Base-by-base conservation (phyloP, 2,797 vertebrate genomes). In the Heteromormyrus szaboi region DNA sequence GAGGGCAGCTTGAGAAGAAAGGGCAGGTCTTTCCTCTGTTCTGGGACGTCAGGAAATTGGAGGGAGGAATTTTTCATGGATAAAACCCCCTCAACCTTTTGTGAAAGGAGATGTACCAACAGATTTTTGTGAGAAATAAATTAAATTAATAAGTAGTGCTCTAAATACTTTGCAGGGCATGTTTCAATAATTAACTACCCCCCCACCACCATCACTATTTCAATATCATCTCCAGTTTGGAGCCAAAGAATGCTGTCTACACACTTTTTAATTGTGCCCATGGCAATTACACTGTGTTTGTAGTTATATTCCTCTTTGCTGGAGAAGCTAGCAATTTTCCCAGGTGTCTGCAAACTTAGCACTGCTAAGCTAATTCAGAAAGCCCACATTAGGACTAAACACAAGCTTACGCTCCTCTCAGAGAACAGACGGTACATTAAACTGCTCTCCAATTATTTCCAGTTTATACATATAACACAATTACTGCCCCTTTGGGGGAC, bases 251-350 rank as follows among this genome's bases (percentile, higher is more conserved):
- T 96, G 97, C 97, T 97, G 97, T 98, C 97, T 98, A 97, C 97
- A 98, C 97, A 97, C 95, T 98, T 99, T 97, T 98, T 97, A 98
- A 99, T 97, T 96, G 96, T 94, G 95, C 98, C 98, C 97, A 92
- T 96, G 98, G 97, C 96, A 97, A 98, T 98, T 98, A 97, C 98
- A 98, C 97, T 97, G 96, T 96, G 96, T 94, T 98, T 97, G 98
- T 98, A 99, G 98, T 99, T 97, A 98, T 97, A 97, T 98, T 99
- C 96, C 95, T 95, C 93, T 90, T 95, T 95, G 94, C 93, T 96
- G 95, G 94, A 96, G 95, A 96, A 95, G 95, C 96, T 96, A 96
- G 93, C 94, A 95, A 95, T 97, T 98, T 97, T 98, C 97, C 98
- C 97, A 97, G 95, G 96, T 96, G 95, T 94, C 95, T 94, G 95